Conservation (phyloP, 2,113 vertebrate species). For the Chloroceryle aenea region DNA sequence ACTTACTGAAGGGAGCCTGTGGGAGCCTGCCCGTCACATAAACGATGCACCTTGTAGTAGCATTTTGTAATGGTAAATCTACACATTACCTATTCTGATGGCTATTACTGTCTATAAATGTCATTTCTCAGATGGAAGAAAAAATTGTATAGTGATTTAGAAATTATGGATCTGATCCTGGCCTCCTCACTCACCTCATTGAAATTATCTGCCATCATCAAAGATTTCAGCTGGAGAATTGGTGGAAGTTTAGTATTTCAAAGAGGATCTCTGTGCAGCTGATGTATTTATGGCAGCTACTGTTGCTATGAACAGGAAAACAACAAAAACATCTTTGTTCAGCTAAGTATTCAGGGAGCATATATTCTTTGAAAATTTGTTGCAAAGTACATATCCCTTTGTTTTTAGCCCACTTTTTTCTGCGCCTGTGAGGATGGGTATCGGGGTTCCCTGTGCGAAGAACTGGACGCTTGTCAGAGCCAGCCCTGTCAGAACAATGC, state of each 20-base stretch:
- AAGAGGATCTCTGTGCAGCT: neutral
- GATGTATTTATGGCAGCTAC: neutral
- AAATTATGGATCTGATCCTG: neutral
- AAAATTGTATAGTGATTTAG: neutral
- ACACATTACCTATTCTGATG: neutral
- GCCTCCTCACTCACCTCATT: neutral
- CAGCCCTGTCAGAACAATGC: conserved; percentile 88
- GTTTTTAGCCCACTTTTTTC: conserved; percentile 88
- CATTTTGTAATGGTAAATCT: neutral
- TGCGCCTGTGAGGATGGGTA: conserved; percentile 89
- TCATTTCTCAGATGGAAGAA: neutral
- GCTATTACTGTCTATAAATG: neutral
- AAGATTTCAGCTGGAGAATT: neutral
- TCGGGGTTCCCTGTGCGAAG: conserved; percentile 89
- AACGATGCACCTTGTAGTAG: neutral
- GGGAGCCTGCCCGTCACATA: neutral
- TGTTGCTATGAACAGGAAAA: neutral
- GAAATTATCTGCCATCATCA: neutral
- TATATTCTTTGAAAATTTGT: neutral
- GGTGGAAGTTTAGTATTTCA: neutral
- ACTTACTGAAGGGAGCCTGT: neutral
- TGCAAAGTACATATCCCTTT: neutral
- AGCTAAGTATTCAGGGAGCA: neutral
- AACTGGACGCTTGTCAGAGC: conserved; percentile 90
- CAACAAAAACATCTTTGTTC: neutral